Percentiles rank a stretch among this genome's conserved stretches.
These are phyloP conservation scores for Gonatopus flavifemur DNA, from an alignment of 1,140 invertebrate genomes.

Conservation along the genomic window DNA sequence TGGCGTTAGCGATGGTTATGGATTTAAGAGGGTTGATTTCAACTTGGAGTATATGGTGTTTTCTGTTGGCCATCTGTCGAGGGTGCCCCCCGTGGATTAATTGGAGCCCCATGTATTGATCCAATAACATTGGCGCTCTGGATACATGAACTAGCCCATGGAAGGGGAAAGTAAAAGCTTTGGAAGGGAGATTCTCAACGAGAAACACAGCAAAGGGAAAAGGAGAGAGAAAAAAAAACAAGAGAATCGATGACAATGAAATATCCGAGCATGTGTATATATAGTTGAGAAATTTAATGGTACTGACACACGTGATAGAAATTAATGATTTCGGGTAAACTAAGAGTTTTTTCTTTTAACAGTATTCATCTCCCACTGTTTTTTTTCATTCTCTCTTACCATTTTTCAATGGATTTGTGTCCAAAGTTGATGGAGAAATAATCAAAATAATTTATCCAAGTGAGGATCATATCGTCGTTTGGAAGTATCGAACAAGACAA, in stretches of 20 bases:
- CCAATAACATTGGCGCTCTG: slow-evolving; percentile 38
- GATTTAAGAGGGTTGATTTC: slow-evolving; percentile 24
- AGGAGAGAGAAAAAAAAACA: slow-evolving; percentile 1
- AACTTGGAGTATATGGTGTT: slow-evolving; percentile 29
- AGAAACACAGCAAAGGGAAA: background rate
- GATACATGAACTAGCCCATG: slow-evolving; percentile 24
- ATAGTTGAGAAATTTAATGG: too few relatives aligned
- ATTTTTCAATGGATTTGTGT: too few relatives aligned
- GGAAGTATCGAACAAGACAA: too few relatives aligned
- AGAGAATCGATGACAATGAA: background rate
- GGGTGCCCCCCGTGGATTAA: slow-evolving; percentile 43
- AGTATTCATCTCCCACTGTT: too few relatives aligned
- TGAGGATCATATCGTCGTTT: too few relatives aligned
- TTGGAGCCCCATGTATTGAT: slow-evolving; percentile 47
- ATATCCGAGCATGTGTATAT: too few relatives aligned
- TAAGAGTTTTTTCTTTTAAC: too few relatives aligned
- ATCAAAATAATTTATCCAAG: too few relatives aligned
- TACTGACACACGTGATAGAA: too few relatives aligned
- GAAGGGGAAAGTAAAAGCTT: slow-evolving; percentile 16
- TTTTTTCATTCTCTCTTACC: too few relatives aligned
- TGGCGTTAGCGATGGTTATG: slow-evolving; percentile 6
- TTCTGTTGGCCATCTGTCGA: slow-evolving; percentile 43
- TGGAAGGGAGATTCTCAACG: slow-evolving; percentile 1
- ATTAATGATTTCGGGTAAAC: too few relatives aligned
- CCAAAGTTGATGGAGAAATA: too few relatives aligned